phyloP scores from a whole-genome alignment of 2,797 vertebrate genomes.

The Staurois parvus region DNA sequence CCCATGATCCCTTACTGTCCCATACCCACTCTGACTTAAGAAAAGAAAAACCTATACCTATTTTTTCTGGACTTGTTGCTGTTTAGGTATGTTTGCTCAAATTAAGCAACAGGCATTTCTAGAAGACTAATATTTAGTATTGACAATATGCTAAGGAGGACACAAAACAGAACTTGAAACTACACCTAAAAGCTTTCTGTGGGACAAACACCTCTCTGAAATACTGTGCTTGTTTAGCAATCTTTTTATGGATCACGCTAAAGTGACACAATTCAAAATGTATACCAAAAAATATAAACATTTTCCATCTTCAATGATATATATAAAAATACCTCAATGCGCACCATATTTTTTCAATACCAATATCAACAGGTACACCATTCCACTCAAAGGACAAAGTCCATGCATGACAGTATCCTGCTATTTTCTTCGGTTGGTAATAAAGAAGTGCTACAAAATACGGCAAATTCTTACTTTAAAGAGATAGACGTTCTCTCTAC shows the following conservation, averaged over 20 bases:
- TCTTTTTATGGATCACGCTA: neutral
- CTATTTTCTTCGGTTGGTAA: too few species aligned
- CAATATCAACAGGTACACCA: neutral
- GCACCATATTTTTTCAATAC: neutral
- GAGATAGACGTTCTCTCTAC: neutral
- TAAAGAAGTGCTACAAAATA: too few species aligned
- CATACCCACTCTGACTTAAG: too few species aligned
- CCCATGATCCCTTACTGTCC: too few species aligned
- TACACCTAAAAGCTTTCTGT: neutral
- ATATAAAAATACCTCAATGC: neutral
- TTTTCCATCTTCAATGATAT: neutral
- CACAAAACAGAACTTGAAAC: neutral
- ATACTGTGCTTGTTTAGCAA: neutral
- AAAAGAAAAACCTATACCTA: too few species aligned
- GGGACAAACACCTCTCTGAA: neutral
- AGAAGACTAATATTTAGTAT: neutral
- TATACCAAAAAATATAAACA: slow-evolving; percentile 1
- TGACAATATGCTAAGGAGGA: neutral
- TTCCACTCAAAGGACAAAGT: neutral
- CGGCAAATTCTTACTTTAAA: neutral
- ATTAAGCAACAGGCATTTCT: neutral
- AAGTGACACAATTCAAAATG: neutral
- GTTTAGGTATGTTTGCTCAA: neutral
- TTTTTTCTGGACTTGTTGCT: too few species aligned
- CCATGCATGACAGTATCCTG: neutral